Evolutionary conservation across 1,140 invertebrate species (phyloP), one percentile per base, ranked within the genome.

Genomic region (Sminthurides bifidus): DNA sequence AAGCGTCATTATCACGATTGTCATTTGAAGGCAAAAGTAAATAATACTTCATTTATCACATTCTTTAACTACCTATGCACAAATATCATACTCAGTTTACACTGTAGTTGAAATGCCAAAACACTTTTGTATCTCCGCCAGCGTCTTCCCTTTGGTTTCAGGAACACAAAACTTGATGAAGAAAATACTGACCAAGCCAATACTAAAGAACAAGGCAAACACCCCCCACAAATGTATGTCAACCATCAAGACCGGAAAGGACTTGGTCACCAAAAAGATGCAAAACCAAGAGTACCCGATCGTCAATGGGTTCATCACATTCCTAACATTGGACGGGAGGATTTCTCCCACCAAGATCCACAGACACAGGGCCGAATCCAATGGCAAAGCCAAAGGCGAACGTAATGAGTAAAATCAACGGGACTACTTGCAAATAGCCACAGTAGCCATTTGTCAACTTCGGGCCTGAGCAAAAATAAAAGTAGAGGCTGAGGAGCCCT

Each of bases 311-410:
- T 54, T 63, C 30, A 63, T 50, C n/a, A 60, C 19, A 29, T 56
- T 19, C 23, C 61, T 29, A 1, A 54, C 50, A 29, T 55, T 27
- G 21, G 26, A 40, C 12, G 61, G 53, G 0, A 63, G 43, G 21
- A 60, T 53, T 49, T 63, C 61, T 3, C 51, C 49, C 23, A 50
- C 41, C 17, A 77, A 66, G 24, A 78, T 66, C 73, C 76, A 75
- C n/a, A 5, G 75, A 75, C 23, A 78, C 72, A 10, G 77, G 76
- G 23, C 77, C 77, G 3, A 72, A 76, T 3, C 76, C 77, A 27
- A 77, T 48, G 4, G 72, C 71, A 67, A 78, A 78, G 17, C 69
- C 72, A 48, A 72, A 65, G 21, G 76, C 73, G 59, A 72, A 78
- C 1, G 72, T 38, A 15, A 73, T 66, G 0, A 77, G 59, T 19